Base-by-base conservation (phyloP, 64 coral and sea anemone genomes). In the Trachythela sp. region DNA sequence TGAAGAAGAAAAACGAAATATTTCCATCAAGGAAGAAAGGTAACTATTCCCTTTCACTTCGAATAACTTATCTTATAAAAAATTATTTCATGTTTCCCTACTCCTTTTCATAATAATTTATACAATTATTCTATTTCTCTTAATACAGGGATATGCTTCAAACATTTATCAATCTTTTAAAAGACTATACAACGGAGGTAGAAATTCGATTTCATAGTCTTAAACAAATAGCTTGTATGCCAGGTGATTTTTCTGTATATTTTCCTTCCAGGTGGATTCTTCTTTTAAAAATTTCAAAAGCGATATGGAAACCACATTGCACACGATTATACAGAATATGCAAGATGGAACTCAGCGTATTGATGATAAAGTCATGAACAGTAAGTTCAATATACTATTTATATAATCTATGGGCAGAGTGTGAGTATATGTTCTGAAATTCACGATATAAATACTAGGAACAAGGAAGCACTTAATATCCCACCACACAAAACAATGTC, bases 181-280 rank as follows among this genome's bases (percentile, higher is more conserved):
- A 99, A 64, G 96, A 99, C 40, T 99, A 95, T 49, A 94, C 87
- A 30, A 95, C 93, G 54, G 96, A 99, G 93, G 96, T 99, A 89
- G n/a, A n/a, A n/a, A 84, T 60, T 77, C 54, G 26, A 40, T 27
- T 29, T 20, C 7, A 29, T 22, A 15, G 22, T 59, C 9, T 14
- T 0, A 58, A 54, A 37, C n/a, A 34, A 15, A n/a, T n/a, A n/a
- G n/a, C n/a, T n/a, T n/a, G n/a, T n/a, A n/a, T n/a, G n/a, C n/a
- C n/a, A n/a, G n/a, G n/a, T n/a, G n/a, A n/a, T n/a, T n/a, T n/a
- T n/a, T n/a, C 2, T n/a, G 59, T 27, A 39, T 9, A 2, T 13
- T 86, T 54, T 13, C 4, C 13, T 51, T 48, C 17, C 22, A 86
- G 75, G 75, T 80, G 75, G 75, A 80, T 80, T 87, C 43, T 35